phyloP scores from a whole-genome alignment of 35 echinoderm and acorn worm genomes.

The Apostichopus japonicus region DNA sequence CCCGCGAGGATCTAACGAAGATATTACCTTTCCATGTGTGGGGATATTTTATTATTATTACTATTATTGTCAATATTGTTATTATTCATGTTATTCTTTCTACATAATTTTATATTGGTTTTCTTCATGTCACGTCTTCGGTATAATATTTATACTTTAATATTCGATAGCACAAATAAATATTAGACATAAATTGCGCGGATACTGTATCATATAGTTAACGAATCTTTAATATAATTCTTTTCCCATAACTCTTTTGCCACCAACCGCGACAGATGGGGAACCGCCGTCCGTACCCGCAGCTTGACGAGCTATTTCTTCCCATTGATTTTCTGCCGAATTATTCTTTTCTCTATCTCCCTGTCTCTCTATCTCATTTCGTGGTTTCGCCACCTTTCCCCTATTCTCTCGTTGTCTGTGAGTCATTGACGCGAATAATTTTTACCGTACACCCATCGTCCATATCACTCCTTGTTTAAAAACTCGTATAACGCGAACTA shows the following conservation, averaged over 20 bases:
- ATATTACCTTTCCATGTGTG: too few species aligned
- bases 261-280: slow-evolving; percentile 37
- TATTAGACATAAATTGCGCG: neutral
- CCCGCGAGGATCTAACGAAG: too few species aligned
- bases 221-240: neutral
- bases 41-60: too few species aligned
- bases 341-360: neutral
- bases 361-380: neutral
- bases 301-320: neutral
- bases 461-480: slow-evolving; percentile 12
- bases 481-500: slow-evolving; percentile 53
- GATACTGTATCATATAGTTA: slow-evolving; percentile 6
- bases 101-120: too few species aligned
- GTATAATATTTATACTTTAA: neutral
- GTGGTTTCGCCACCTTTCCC: slow-evolving; percentile 23
- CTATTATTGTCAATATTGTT: too few species aligned
- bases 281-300: slow-evolving; percentile 27
- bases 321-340: slow-evolving; percentile 24
- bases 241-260: neutral
- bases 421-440: slow-evolving; percentile 44
- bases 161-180: neutral
- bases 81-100: too few species aligned
- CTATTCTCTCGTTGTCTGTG: neutral
- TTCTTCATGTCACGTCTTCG: too few species aligned
- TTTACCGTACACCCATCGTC: slow-evolving; percentile 22